Evolutionary conservation across 2,113 vertebrate genomes (phyloP).

Genomic region (Rhegmatorhina hoffmannsi): DNA sequence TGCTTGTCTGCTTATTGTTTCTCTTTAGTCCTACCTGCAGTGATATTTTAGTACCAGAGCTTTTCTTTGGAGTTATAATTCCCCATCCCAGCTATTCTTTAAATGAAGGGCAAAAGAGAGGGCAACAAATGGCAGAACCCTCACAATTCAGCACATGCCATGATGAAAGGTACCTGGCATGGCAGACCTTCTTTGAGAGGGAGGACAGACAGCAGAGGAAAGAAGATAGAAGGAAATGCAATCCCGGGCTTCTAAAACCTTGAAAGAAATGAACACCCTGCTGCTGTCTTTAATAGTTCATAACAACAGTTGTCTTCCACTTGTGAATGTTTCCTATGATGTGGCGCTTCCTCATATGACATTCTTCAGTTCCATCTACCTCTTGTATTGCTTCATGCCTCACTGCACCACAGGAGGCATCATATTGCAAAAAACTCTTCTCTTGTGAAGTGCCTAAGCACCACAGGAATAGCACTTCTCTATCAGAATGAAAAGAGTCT

Average conservation of each 20-base stretch:
- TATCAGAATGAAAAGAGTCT: slow-evolving; percentile 4
- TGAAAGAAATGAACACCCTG: slow-evolving; percentile 23
- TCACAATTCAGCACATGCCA: neutral
- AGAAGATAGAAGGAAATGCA: neutral
- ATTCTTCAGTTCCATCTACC: slow-evolving; percentile 5
- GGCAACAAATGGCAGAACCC: neutral
- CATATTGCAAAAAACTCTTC: neutral
- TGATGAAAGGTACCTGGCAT: neutral
- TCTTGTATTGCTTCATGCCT: neutral
- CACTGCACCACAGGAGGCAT: slow-evolving; percentile 17
- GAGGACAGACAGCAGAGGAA: neutral
- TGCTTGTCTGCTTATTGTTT: neutral
- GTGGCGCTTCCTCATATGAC: neutral
- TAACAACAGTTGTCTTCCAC: slow-evolving; percentile 46
- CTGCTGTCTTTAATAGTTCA: slow-evolving; percentile 38
- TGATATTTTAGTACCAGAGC: neutral
- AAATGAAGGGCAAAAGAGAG: neutral
- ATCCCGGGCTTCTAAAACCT: neutral
- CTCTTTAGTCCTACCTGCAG: neutral
- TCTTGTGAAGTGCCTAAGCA: neutral
- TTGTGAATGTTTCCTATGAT: slow-evolving; percentile 15
- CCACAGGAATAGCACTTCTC: neutral
- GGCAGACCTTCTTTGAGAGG: neutral
- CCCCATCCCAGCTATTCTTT: neutral
- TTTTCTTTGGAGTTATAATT: neutral